phyloP scores from a whole-genome alignment of 2,113 vertebrate species.

The Odontophorus gujanensis region DNA sequence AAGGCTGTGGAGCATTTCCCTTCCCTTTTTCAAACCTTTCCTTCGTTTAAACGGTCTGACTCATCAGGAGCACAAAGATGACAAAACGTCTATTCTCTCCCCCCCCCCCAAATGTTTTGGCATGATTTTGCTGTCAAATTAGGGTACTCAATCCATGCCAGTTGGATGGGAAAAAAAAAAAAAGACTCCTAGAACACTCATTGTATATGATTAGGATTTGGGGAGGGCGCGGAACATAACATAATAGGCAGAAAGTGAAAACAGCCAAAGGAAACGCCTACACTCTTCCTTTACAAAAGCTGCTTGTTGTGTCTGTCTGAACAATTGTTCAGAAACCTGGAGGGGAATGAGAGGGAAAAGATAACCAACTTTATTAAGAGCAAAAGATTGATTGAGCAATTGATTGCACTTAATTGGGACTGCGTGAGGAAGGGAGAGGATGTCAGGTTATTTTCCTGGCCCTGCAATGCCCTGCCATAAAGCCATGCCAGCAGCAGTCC shows the following conservation, averaged over 20 bases:
- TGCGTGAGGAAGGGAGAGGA: neutral
- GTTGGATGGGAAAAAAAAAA: neutral
- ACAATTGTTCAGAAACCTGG: slow-evolving; percentile 67
- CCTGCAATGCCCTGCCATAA: neutral
- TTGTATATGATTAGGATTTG: slow-evolving; percentile 47
- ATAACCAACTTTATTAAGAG: slow-evolving; percentile 70
- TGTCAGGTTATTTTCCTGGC: neutral
- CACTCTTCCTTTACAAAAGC: slow-evolving; percentile 71
- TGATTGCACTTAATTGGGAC: slow-evolving; percentile 64
- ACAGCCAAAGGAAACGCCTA: slow-evolving; percentile 72
- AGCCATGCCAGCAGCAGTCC: neutral
- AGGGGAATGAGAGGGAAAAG: slow-evolving; percentile 61
- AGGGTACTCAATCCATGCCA: slow-evolving; percentile 19
- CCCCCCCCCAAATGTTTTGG: neutral
- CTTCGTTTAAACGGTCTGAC: slow-evolving; percentile 42
- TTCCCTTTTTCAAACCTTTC: slow-evolving; percentile 46
- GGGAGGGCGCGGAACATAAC: slow-evolving; percentile 45
- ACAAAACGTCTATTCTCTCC: slow-evolving; percentile 28
- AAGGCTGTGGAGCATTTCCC: slow-evolving; percentile 35
- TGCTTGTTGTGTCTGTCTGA: slow-evolving; percentile 73
- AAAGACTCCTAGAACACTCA: neutral
- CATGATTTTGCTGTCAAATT: slow-evolving; percentile 51
- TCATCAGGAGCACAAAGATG: slow-evolving; percentile 53
- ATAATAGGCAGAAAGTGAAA: slow-evolving; percentile 70
- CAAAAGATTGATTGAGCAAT: slow-evolving; percentile 71